phyloP scores from a whole-genome alignment of 2,797 vertebrate species.

The Fistularia tabacaria region DNA sequence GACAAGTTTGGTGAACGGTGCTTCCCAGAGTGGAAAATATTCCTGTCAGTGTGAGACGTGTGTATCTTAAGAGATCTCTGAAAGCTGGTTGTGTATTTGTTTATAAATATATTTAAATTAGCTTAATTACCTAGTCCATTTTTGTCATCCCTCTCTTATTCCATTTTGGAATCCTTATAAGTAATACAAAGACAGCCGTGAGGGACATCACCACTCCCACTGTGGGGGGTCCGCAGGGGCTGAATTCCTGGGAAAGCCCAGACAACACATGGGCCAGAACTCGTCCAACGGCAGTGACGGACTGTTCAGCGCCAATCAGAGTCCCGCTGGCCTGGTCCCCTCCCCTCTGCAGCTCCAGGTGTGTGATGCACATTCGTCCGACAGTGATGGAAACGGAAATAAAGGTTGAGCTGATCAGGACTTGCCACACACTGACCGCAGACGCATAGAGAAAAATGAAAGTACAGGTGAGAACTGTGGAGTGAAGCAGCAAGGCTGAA shows the following conservation, averaged over 20 bases:
- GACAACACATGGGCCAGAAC: conserved; percentile 88
- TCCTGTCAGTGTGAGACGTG: conserved; percentile 8
- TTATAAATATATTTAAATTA: conserved; percentile 8
- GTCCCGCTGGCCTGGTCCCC: conserved; percentile 83
- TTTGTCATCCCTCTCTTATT: conserved; percentile 41
- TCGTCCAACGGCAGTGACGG: conserved; percentile 88
- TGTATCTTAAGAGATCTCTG: conserved; percentile 19
- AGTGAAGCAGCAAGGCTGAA: conserved; percentile 83
- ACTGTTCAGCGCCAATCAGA: conserved; percentile 89
- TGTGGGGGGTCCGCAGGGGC: conserved; percentile 86
- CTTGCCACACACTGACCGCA: conserved; percentile 75
- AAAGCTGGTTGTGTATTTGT: conserved; percentile 29
- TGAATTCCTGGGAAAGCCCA: conserved; percentile 89
- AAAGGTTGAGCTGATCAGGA: conserved; percentile 83
- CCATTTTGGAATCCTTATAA: conserved; percentile 75
- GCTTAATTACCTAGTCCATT: conserved; percentile 3
- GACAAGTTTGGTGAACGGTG: neutral
- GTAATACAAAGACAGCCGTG: conserved; percentile 79
- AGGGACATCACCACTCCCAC: conserved; percentile 84
- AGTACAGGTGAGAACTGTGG: conserved; percentile 78
- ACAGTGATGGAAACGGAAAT: conserved; percentile 89
- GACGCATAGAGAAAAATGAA: conserved; percentile 82
- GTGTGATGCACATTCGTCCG: conserved; percentile 87
- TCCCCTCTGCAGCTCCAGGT: conserved; percentile 85
- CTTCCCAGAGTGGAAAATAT: neutral